Evolutionary conservation across 2,797 vertebrate genomes (phyloP), one percentile per base, ranked within the genome.

Genomic region (Hydrocynus forskahlii): DNA sequence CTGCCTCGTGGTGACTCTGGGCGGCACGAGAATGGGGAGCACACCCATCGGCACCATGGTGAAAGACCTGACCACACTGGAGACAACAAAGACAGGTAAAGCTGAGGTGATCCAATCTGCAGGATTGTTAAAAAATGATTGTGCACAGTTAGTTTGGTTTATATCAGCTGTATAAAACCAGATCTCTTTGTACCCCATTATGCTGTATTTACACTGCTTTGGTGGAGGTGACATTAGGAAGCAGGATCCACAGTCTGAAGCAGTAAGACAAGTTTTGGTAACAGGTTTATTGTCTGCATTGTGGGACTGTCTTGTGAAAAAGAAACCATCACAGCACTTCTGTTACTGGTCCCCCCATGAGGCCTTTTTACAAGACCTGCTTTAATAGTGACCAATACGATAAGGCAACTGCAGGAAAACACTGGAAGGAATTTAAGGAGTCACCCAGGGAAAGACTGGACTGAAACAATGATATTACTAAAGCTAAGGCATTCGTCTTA

Each of bases 21-120:
- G 12, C 88, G 88, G 0, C 93, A 94, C 57, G 93, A 95, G 84
- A 95, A 95, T 0, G 94, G 94, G 66, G 92, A 94, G 21, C 90
- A 92, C 63, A 85, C 88, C 52, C 84, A 88, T 81, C 89, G 91
- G 84, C 88, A 90, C 71, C 73, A 90, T 79, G 45, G 86, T 9
- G 72, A 75, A 0, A 88, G 92, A 14, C 57, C 86, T 0, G 95
- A 94, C 35, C 87, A 90, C 69, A 83, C 88, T 0, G 88, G 80
- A 38, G 91, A 90, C 54, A 87, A 89, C 82, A 88, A 84, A 84
- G 74, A 76, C 40, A 76, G 74, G 74, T 76, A 76, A 55, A 14
- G 48, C 8, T 50, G 10, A 12, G 13, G 48, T 10, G 2, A 50
- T 50, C 48, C 48, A 50, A 2, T 10, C 43, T 43, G 43, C 0